Evolutionary conservation across 2,113 vertebrate species (phyloP).

Genomic region (Plecturocebus donacophilus): DNA sequence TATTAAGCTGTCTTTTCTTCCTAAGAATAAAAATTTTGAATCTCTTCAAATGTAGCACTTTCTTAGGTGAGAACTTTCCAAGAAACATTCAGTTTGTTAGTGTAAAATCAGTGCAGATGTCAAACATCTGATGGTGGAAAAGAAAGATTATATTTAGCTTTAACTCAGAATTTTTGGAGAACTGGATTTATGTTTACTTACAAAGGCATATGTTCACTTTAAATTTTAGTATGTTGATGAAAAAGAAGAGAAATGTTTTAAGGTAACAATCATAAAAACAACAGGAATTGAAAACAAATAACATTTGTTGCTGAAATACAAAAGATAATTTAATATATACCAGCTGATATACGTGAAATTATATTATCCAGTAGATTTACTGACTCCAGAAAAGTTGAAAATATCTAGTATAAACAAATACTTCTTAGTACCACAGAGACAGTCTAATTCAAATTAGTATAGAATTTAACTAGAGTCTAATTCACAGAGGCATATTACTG

Average conservation of each 20-base stretch:
- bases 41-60: slow-evolving; percentile 52
- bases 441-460: neutral
- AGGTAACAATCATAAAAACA: slow-evolving; percentile 55
- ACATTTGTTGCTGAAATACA: slow-evolving; percentile 67
- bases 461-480: neutral
- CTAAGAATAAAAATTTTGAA: slow-evolving; percentile 37
- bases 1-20: neutral
- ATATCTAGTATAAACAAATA: neutral
- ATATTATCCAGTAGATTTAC: neutral
- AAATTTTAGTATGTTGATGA: slow-evolving; percentile 58
- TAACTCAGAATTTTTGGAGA: slow-evolving; percentile 59
- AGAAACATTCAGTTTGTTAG: slow-evolving; percentile 62
- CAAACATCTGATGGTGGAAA: slow-evolving; percentile 74
- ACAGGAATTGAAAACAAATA: slow-evolving; percentile 66
- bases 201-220: slow-evolving; percentile 67
- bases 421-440: neutral
- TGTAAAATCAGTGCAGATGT: slow-evolving; percentile 72
- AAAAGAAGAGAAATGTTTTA: slow-evolving; percentile 75
- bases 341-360: slow-evolving; percentile 13
- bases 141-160: slow-evolving; percentile 65
- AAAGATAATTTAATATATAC: slow-evolving; percentile 12
- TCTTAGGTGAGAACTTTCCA: slow-evolving; percentile 52
- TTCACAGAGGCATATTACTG: neutral
- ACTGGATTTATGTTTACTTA: slow-evolving; percentile 68
- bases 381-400: neutral